Conservation (phyloP, 2,888 invertebrate genomes). For the Chelonus formosanus region DNA sequence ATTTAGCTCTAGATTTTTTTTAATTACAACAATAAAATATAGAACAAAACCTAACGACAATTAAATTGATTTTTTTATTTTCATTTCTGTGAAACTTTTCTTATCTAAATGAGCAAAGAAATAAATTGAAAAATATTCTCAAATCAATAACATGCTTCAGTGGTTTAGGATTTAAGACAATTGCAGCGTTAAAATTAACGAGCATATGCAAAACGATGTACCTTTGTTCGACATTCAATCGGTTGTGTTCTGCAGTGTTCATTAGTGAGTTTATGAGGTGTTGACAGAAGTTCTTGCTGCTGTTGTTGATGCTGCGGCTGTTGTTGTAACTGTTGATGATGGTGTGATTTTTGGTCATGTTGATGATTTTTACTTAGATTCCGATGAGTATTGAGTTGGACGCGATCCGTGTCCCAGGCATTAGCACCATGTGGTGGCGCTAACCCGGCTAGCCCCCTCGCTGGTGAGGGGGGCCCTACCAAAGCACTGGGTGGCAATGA, state of each 20-base stretch:
- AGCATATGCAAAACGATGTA: conserved; percentile 34
- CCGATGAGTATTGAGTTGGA: conserved; percentile 62
- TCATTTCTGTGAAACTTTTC: not conserved
- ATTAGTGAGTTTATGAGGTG: conserved; percentile 55
- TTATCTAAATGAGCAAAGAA: too few relatives aligned
- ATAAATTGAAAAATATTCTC: not conserved
- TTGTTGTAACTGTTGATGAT: conserved; percentile 24
- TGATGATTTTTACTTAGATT: conserved; percentile 50
- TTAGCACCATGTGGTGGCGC: conserved; percentile 65
- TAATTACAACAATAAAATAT: too few relatives aligned
- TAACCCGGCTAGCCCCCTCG: conserved; percentile 66
- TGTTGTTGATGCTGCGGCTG: conserved; percentile 43
- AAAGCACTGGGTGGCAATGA: conserved; percentile 66
- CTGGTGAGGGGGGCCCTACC: conserved; percentile 68
- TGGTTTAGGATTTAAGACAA: too few relatives aligned
- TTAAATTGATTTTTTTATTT: not conserved
- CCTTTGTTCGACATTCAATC: conserved; percentile 56
- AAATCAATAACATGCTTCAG: too few relatives aligned
- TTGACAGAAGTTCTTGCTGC: conserved; percentile 35
- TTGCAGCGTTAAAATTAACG: not conserved
- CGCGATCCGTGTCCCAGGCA: conserved; percentile 68
- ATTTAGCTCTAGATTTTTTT: too few relatives aligned
- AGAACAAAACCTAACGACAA: too few relatives aligned
- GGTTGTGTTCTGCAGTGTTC: conserved; percentile 53
- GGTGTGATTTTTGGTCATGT: conserved; percentile 37